phyloP scores from a whole-genome alignment of 2,797 vertebrate genomes.

The Echiichthys vipera region DNA sequence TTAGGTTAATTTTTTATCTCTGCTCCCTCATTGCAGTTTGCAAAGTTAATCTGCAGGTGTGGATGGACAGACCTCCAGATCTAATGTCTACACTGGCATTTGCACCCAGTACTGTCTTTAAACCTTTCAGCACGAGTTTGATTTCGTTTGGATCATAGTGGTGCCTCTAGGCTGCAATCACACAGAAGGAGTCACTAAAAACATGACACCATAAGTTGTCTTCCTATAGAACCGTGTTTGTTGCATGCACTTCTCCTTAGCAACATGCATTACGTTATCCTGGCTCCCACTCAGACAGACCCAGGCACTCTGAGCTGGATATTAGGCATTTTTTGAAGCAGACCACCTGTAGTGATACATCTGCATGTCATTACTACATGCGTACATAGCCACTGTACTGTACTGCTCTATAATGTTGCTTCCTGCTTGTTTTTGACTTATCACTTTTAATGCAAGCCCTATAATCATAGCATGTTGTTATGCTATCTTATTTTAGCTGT shows the following conservation, averaged over 20 bases:
- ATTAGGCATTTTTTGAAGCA: constrained; percentile 26
- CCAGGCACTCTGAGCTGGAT: constrained; percentile 26
- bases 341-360: constrained; percentile 41
- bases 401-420: constrained; percentile 3
- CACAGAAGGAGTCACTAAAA: neutral
- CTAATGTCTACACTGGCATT: neutral
- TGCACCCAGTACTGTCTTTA: neutral
- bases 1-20: neutral
- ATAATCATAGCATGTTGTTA: constrained; percentile 51
- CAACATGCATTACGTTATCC: neutral
- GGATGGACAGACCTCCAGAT: neutral
- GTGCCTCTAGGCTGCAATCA: neutral
- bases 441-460: constrained; percentile 32
- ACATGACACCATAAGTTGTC: neutral
- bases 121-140: neutral
- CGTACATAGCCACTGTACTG: neutral
- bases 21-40: neutral
- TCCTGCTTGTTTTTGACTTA: constrained; percentile 33
- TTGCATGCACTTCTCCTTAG: neutral
- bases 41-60: neutral
- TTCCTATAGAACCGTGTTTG: neutral
- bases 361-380: constrained; percentile 30
- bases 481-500: constrained; percentile 48
- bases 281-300: constrained; percentile 8
- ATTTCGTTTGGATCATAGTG: neutral